phyloP scores from a whole-genome alignment of 2,113 vertebrate species.

The Pontoporia blainvillei region DNA sequence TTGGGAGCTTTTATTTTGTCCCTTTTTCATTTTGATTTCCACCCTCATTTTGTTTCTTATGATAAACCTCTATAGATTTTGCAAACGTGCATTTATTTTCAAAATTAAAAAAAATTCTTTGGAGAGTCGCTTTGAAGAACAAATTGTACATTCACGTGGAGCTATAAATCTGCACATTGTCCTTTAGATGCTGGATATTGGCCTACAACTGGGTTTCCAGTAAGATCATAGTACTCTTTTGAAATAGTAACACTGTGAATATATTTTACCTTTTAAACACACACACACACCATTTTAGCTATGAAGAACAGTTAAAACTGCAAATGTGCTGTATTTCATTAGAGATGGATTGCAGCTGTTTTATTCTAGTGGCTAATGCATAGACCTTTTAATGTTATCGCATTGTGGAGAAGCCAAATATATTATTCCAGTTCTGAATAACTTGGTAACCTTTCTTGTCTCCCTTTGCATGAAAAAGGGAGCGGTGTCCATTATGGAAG shows the following conservation, averaged over 20 bases:
- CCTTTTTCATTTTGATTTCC: constrained; percentile 1
- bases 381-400: neutral
- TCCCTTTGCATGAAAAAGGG: neutral
- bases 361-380: neutral
- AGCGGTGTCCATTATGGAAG: neutral
- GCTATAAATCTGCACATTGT: neutral
- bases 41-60: neutral
- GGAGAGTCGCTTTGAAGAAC: constrained; percentile 2
- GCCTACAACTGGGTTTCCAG: neutral
- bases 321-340: neutral
- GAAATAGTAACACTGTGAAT: neutral
- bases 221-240: neutral
- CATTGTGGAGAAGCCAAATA: neutral
- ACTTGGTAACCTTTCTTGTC: neutral
- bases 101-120: neutral
- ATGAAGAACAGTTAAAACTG: neutral
- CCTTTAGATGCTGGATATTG: neutral
- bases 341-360: neutral
- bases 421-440: neutral
- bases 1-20: constrained; percentile 16
- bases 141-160: neutral
- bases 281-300: neutral
- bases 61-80: constrained; percentile 25
- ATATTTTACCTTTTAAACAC: neutral
- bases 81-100: constrained; percentile 29